Base-by-base conservation (phyloP, 2,888 invertebrate genomes). In the Drosophila robusta region DNA sequence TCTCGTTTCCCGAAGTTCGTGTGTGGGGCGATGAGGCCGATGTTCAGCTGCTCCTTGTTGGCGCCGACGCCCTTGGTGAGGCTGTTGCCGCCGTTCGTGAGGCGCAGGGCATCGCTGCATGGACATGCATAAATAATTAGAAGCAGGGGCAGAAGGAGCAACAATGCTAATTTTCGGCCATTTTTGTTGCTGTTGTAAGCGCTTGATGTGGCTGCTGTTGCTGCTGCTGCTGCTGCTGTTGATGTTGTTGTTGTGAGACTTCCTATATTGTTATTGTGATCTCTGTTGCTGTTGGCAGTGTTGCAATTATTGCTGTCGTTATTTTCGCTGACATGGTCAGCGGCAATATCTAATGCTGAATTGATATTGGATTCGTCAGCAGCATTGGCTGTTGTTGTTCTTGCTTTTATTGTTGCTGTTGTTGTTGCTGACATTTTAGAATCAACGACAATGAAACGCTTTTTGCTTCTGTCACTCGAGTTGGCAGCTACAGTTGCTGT, bases 1-100 rank as follows among this genome's bases (percentile, higher is more conserved):
- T 95, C 95, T 6, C 96, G 93, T 70, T 94, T 94, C 4, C 92
- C 93, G 45, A 92, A 92, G 81, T 92, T 92, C 50, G 92, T 92
- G 69, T 92, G 92, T n/a, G 92, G 92, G 3, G 92, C 92, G 67
- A 92, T 92, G 18, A 92, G 81, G 14, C 92, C 92, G 42, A 92
- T 92, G 67, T 92, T 92, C 2, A 92, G 81, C 68, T 92, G 91
- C 62, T 92, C 91, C 73, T 92, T 91, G 80, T 84, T 89, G 73
- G 80, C 88, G 42, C 84, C 71, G 34, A 85, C 78, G 12, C 80
- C 78, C 70, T 92, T 91, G 46, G 75, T 87, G 3, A 88, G 74
- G 45, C 86, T 86, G 69, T 63, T 73, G 70, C 85, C 85, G 32
- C 89, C 89, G 57, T 91, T 91, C 38, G 91, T 73, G 14, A 91